A percentile compares a stretch with the other conserved stretches of the same genome.
Conservation (phyloP, 2,888 invertebrate genomes). For the Heliconius ismenius region DNA sequence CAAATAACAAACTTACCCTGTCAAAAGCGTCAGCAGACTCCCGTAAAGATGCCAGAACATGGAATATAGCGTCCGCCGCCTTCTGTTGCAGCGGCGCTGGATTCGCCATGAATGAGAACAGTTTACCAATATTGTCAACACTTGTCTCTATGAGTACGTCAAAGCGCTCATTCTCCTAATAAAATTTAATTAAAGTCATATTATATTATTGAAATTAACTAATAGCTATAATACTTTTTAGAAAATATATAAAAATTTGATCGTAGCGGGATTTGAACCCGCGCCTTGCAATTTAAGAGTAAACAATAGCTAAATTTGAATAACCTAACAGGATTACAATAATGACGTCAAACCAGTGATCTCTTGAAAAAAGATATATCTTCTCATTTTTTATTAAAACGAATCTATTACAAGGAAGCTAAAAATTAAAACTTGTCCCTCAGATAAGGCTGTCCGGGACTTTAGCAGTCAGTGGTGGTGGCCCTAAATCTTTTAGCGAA, state of each 20-base stretch:
- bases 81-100: conserved; percentile 79
- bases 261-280: too few species aligned
- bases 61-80: conserved; percentile 83
- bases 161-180: conserved; percentile 77
- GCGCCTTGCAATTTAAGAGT: not conserved
- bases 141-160: conserved; percentile 83
- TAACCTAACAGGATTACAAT: not conserved
- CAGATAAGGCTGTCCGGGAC: too few species aligned
- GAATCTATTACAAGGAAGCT: not conserved
- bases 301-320: not conserved
- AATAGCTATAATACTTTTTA: too few species aligned
- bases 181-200: conserved; percentile 26
- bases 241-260: too few species aligned
- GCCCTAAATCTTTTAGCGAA: not conserved
- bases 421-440: too few species aligned
- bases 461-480: too few species aligned
- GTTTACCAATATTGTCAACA: conserved; percentile 80
- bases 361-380: not conserved
- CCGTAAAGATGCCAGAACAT: conserved; percentile 84
- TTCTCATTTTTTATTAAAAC: conserved; percentile 6
- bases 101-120: conserved; percentile 81
- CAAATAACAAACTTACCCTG: conserved; percentile 66
- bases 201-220: not conserved
- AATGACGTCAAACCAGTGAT: not conserved
- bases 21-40: conserved; percentile 83